Evolutionary conservation across 2,113 vertebrate genomes (phyloP).

Genomic region (Pollimyrus isidori): DNA sequence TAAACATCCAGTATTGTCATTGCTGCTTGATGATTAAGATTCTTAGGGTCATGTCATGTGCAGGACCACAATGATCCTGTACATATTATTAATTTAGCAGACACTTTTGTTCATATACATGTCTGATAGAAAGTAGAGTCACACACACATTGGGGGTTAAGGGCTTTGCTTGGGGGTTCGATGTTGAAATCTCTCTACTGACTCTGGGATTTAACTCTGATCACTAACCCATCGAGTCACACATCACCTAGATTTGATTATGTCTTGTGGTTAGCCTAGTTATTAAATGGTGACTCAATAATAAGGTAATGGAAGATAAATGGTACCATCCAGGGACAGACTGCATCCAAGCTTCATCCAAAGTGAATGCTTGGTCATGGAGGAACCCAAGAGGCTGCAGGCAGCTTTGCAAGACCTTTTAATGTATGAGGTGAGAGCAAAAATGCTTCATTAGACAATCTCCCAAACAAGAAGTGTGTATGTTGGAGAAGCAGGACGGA

Average conservation of each 20-base stretch:
- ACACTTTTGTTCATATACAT: background rate
- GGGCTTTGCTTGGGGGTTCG: background rate
- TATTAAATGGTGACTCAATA: background rate
- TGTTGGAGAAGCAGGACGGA: background rate
- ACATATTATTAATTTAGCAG: background rate
- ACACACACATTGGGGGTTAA: background rate
- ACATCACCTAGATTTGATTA: background rate
- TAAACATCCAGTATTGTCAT: background rate
- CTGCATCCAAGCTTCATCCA: background rate
- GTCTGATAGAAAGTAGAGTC: background rate
- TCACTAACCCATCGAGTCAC: background rate
- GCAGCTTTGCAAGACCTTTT: background rate
- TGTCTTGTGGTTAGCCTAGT: background rate
- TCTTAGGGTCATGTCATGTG: background rate
- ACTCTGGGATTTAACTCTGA: background rate
- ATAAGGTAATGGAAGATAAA: background rate
- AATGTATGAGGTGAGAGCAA: background rate
- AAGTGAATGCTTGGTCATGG: background rate
- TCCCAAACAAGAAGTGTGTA: background rate
- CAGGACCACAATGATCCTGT: background rate
- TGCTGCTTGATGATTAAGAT: background rate
- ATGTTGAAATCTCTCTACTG: background rate
- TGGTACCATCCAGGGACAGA: background rate
- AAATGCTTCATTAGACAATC: background rate
- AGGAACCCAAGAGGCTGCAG: background rate